phyloP scores from a whole-genome alignment of 2,113 vertebrate genomes.

The Heloderma charlesbogerti region DNA sequence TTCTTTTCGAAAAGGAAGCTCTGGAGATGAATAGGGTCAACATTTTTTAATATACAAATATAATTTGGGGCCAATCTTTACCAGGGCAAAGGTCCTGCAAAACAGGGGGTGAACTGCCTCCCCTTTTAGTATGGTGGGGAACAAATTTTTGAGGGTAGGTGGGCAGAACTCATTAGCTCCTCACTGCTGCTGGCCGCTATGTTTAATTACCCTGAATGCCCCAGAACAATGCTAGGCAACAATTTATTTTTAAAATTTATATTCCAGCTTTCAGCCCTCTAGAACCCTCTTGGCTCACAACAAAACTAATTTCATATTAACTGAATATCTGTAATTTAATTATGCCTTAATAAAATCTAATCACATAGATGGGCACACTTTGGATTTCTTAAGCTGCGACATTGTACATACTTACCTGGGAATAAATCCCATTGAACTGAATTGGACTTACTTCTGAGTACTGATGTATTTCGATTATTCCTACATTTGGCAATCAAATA shows the following conservation, averaged over 20 bases:
- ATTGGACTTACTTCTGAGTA: too few relatives aligned
- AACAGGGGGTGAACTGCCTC: neutral
- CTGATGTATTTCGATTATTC: neutral
- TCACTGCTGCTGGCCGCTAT: neutral
- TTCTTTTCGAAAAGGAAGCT: neutral
- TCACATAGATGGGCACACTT: neutral
- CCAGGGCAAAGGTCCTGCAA: neutral
- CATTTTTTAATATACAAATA: too few relatives aligned
- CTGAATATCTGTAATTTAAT: neutral
- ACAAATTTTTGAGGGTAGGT: neutral
- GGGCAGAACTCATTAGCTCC: neutral
- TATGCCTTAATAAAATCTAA: neutral
- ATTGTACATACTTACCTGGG: too few relatives aligned
- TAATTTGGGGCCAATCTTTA: neutral
- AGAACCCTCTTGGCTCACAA: neutral
- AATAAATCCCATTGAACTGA: too few relatives aligned
- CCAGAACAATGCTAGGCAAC: neutral
- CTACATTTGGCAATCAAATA: neutral
- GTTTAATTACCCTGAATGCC: neutral
- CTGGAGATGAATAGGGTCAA: neutral
- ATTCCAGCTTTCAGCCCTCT: neutral
- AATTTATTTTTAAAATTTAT: neutral
- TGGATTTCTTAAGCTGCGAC: neutral
- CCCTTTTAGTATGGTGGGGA: neutral
- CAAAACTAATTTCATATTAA: neutral